Evolutionary conservation across 2,888 invertebrate species (phyloP), one percentile per base, ranked within the genome.

Genomic region (Chaetoderma sp.): DNA sequence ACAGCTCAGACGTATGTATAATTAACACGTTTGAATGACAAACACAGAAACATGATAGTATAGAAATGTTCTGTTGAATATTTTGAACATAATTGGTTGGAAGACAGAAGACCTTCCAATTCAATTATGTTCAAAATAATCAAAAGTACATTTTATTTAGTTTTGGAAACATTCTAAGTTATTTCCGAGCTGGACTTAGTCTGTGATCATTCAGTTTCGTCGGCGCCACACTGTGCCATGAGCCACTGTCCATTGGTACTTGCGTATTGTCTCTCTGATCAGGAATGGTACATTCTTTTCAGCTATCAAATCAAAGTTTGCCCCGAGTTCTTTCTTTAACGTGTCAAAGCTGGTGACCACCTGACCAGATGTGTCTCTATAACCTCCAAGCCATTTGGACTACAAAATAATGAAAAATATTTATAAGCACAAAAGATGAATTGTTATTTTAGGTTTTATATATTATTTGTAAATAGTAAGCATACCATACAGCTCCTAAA

Each of bases 181-280:
- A n/a, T n/a, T n/a, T n/a, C n/a, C n/a, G n/a, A n/a, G n/a, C n/a
- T n/a, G n/a, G n/a, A n/a, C n/a, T n/a, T n/a, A n/a, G n/a, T n/a
- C n/a, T n/a, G n/a, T n/a, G n/a, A n/a, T n/a, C n/a, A n/a, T n/a
- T n/a, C n/a, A n/a, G n/a, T n/a, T n/a, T n/a, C n/a, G n/a, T 21
- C 71, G 60, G 45, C 71, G 77, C 86, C 86, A 86, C 4, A 86
- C 81, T 4, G 85, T 85, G 5, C 79, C 81, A 70, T 85, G 83
- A 28, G 83, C 78, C 16, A 86, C 84, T n/a, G 83, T 81, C 81
- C 83, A 85, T 68, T 86, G 84, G 63, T 85, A 78, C 64, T 85
- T 86, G 23, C 83, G 74, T 8, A 78, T 79, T 8, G 85, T 86
- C 66, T 86, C 85, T 58, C 83, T 68, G 47, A 86, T 84, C 42